Conservation (phyloP, 2,113 vertebrate species). For the Pterophyllum scalare region DNA sequence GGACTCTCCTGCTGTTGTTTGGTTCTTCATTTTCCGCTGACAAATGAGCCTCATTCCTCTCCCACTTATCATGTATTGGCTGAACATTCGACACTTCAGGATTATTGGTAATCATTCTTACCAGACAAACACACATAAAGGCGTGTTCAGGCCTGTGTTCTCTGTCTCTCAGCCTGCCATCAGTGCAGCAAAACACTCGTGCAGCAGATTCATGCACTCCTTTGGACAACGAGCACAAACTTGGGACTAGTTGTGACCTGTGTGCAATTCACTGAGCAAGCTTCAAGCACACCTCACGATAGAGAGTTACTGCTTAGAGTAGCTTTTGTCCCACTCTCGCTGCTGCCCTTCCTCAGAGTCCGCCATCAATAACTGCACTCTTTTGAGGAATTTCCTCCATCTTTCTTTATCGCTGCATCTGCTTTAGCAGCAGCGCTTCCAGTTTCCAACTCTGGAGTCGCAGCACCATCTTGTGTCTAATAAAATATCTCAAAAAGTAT, state of each 20-base stretch:
- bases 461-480: slow-evolving; percentile 72
- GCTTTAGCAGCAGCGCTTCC: background rate
- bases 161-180: background rate
- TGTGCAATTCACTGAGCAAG: background rate
- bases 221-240: background rate
- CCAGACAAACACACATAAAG: background rate
- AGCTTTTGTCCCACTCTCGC: background rate
- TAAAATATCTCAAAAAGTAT: background rate
- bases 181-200: background rate
- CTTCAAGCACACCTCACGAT: background rate
- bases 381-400: background rate
- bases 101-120: slow-evolving; percentile 29
- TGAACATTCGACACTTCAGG: background rate
- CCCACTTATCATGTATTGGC: slow-evolving; percentile 15
- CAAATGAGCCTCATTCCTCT: slow-evolving; percentile 8
- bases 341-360: background rate
- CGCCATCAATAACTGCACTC: too few relatives aligned
- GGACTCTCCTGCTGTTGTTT: background rate
- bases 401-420: background rate
- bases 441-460: slow-evolving; percentile 16
- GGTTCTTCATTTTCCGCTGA: background rate
- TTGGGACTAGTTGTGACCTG: background rate
- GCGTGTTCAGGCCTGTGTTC: background rate
- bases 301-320: background rate
- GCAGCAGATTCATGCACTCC: background rate